phyloP scores from a whole-genome alignment of 2,888 invertebrate genomes.

The Drosophila meridionalis region DNA sequence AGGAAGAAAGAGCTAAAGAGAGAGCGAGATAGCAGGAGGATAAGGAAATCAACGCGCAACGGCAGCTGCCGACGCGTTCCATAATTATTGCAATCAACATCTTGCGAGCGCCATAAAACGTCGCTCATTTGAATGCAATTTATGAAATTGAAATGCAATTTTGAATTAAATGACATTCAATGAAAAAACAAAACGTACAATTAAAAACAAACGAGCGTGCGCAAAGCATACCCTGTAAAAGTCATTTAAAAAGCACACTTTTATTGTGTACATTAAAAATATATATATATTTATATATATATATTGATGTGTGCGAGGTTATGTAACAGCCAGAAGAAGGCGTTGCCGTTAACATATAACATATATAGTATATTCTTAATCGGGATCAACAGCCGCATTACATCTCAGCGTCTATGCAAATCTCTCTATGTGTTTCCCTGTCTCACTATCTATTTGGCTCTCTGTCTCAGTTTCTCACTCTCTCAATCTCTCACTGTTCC shows the following conservation, averaged over 20 bases:
- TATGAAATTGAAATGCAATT: slow-evolving; percentile 60
- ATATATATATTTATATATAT: neutral
- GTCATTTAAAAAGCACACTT: too few relatives aligned
- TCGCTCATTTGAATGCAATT: slow-evolving; percentile 47
- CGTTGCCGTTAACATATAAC: neutral
- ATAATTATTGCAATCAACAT: slow-evolving; percentile 51
- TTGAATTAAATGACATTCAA: slow-evolving; percentile 44
- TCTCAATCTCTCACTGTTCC: neutral
- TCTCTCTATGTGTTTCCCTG: too few relatives aligned
- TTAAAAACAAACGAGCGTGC: neutral
- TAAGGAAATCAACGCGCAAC: slow-evolving; percentile 41
- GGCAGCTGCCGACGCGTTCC: slow-evolving; percentile 34
- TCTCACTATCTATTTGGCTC: neutral
- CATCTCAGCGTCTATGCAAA: neutral
- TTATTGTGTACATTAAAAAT: neutral
- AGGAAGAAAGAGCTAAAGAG: neutral
- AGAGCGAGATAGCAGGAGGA: slow-evolving; percentile 8
- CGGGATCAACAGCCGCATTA: neutral
- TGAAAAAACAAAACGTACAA: neutral
- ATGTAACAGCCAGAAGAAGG: neutral
- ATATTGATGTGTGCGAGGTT: neutral
- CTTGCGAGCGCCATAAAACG: slow-evolving; percentile 40
- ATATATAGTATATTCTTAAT: neutral
- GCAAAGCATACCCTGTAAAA: neutral
- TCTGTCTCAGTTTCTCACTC: neutral